Percentiles rank a stretch among this genome's conserved stretches.
Evolutionary conservation across 2,888 invertebrate genomes (phyloP).

Genomic region (Cremastinae sp.): DNA sequence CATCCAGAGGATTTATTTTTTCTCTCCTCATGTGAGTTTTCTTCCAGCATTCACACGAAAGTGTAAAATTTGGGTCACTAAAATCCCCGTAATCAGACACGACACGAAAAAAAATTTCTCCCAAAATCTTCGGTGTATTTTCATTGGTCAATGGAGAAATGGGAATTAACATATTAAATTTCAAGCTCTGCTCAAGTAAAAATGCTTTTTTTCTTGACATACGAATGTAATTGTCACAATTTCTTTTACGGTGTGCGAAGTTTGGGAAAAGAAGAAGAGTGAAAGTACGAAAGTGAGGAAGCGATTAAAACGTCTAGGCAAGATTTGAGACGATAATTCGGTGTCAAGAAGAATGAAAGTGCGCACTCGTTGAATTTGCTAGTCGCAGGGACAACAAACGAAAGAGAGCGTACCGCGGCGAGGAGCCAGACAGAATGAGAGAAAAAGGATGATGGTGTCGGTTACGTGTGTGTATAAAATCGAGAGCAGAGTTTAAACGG

Average conservation of each 20-base stretch:
- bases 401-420: slow-evolving; percentile 29
- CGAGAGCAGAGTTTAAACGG: slow-evolving; percentile 40
- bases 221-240: too few relatives aligned
- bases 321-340: slow-evolving; percentile 23
- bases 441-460: slow-evolving; percentile 22
- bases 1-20: slow-evolving; percentile 41
- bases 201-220: too few relatives aligned
- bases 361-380: slow-evolving; percentile 13
- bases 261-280: not conserved
- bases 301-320: not conserved
- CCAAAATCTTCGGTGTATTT: too few relatives aligned
- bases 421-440: slow-evolving; percentile 39
- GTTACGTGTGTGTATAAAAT: slow-evolving; percentile 19
- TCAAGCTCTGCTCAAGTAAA: too few relatives aligned
- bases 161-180: too few relatives aligned
- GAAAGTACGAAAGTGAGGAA: not conserved
- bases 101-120: too few relatives aligned
- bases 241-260: too few relatives aligned
- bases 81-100: too few relatives aligned
- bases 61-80: too few relatives aligned
- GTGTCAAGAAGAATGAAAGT: slow-evolving; percentile 44
- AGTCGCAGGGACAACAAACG: slow-evolving; percentile 33
- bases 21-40: slow-evolving; percentile 7
- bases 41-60: not conserved
- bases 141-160: too few relatives aligned